A percentile compares a stretch with the other conserved stretches of the same genome.
These are phyloP conservation scores for Drosophila melanogaster DNA, from an alignment of 1,140 invertebrate species.

Conservation along the genomic window Release_6_plus_ISO1_MT NT_033779.5:6594001-6594500, in stretches of 20 bases:
- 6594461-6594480: constrained; percentile 70
- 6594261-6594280: constrained; percentile 61
- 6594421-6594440: constrained; percentile 60
- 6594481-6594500: constrained; percentile 77
- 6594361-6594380: constrained; percentile 38
- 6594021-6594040: too few relatives aligned
- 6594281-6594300: constrained; percentile 72
- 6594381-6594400: constrained; percentile 63
- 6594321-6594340: not conserved
- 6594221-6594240: constrained; percentile 77
- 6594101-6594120: not conserved
- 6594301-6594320: constrained; percentile 49
- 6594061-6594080: too few relatives aligned
- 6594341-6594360: not conserved
- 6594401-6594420: constrained; percentile 77
- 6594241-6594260: constrained; percentile 71
- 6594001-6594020: too few relatives aligned
- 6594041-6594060: too few relatives aligned
- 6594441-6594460: constrained; percentile 6
- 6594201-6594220: constrained; percentile 49
- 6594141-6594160: not conserved
- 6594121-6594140: not conserved
- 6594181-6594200: constrained; percentile 64
- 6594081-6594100: too few relatives aligned
- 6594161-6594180: constrained; percentile 11